These are phyloP conservation scores for Drosophila meridiana DNA, from an alignment of 2,888 invertebrate genomes.

Conservation along the genomic window DNA sequence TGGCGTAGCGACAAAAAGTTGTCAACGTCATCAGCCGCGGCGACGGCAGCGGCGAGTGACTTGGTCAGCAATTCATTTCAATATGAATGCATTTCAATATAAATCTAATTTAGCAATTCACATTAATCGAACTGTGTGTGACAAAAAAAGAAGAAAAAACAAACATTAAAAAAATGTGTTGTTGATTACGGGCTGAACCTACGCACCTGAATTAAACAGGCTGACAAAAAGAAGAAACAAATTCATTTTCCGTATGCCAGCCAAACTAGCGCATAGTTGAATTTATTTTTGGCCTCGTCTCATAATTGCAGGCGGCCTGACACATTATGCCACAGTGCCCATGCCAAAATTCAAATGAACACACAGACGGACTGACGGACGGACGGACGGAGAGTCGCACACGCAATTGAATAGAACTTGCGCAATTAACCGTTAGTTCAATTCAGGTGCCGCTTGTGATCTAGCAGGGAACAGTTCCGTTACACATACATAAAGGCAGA, in stretches of 20 bases:
- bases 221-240: not conserved
- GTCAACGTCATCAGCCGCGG: conserved; percentile 66
- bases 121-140: conserved; percentile 13
- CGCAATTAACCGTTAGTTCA: conserved; percentile 65
- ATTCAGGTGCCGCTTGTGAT: conserved; percentile 35
- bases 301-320: conserved; percentile 74
- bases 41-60: not conserved
- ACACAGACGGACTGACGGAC: not conserved
- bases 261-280: conserved; percentile 66
- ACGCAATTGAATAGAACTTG: conserved; percentile 49
- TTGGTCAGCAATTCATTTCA: conserved; percentile 16
- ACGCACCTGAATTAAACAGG: conserved; percentile 57
- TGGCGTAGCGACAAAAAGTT: conserved; percentile 52
- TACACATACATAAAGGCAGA: no score
- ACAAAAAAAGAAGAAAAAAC: not conserved
- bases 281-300: conserved; percentile 78
- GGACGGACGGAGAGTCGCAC: not conserved
- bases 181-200: conserved; percentile 36
- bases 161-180: not conserved
- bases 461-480: conserved; percentile 1
- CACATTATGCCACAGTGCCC: conserved; percentile 43
- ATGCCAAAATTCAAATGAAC: conserved; percentile 52
- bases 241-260: conserved; percentile 21
- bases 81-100: conserved; percentile 33
- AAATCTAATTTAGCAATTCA: conserved; percentile 7